Conservation (phyloP, 2,888 invertebrate species). For the Pseudococcus viburni region DNA sequence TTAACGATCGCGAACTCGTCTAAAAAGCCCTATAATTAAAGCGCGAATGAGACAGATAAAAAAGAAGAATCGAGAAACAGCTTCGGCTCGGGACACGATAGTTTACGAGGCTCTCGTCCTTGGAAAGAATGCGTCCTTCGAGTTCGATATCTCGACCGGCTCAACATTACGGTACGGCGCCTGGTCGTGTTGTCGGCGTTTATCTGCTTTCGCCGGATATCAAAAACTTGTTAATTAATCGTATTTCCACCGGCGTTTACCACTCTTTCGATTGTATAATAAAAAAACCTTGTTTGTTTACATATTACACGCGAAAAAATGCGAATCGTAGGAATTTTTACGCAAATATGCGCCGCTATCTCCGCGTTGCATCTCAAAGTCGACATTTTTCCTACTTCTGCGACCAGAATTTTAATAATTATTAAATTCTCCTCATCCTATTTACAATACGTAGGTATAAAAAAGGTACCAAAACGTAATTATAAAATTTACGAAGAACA, state of each 20-base stretch:
- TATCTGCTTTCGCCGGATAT: conserved; percentile 40
- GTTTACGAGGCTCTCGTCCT: conserved; percentile 39
- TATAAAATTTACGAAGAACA: background rate
- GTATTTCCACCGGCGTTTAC: background rate
- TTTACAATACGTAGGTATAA: background rate
- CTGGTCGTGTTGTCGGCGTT: conserved; percentile 26
- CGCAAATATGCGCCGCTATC: conserved; percentile 48
- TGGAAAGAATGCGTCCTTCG: conserved; percentile 52
- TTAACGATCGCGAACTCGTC: conserved; percentile 1
- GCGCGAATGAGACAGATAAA: background rate
- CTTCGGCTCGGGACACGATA: background rate
- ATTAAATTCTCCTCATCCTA: conserved; percentile 13
- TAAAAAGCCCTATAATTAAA: conserved; percentile 43
- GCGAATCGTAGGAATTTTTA: conserved; percentile 2
- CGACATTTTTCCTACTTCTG: background rate
- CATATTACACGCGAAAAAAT: background rate
- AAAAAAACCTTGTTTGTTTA: background rate
- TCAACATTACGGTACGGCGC: conserved; percentile 47
- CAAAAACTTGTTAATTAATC: conserved; percentile 39
- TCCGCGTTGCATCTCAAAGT: background rate
- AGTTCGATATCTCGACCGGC: background rate
- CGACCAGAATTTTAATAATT: conserved; percentile 29
- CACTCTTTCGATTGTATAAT: conserved; percentile 7
- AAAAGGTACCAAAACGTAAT: conserved; percentile 36
- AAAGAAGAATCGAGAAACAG: background rate